phyloP scores from a whole-genome alignment of 2,113 vertebrate species.

The Chaetura pelagica region DNA sequence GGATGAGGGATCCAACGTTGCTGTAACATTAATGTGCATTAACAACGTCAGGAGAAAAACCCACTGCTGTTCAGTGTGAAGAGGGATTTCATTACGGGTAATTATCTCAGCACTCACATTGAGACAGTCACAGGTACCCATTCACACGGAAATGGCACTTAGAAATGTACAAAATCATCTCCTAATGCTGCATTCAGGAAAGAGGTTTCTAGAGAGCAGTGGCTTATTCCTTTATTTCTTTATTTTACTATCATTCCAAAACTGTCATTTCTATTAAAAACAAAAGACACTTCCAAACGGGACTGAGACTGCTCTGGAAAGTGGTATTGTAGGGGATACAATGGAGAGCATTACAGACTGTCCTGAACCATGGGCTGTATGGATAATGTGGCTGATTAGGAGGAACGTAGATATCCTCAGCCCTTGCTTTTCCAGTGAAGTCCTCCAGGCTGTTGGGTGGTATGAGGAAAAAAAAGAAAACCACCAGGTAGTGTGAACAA shows the following conservation, averaged over 20 bases:
- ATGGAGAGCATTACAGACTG: background rate
- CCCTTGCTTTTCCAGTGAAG: background rate
- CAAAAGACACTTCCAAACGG: background rate
- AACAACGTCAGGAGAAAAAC: background rate
- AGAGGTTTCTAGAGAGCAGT: conserved; percentile 56
- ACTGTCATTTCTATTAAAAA: background rate
- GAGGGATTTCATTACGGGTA: background rate
- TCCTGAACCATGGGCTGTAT: background rate
- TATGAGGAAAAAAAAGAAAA: background rate
- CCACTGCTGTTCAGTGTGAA: background rate
- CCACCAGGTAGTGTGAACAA: background rate
- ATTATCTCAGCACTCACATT: background rate
- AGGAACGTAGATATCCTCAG: background rate
- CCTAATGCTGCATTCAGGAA: background rate
- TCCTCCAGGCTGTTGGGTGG: background rate
- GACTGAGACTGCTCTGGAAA: conserved; percentile 28
- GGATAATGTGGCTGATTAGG: background rate
- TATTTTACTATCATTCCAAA: background rate
- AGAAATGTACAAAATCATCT: background rate
- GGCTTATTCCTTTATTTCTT: background rate
- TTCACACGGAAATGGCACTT: background rate
- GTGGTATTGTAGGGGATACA: background rate
- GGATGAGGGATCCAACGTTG: background rate
- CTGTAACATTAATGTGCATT: background rate
- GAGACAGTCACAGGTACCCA: background rate